Evolutionary conservation across 1,140 invertebrate genomes (phyloP).

Genomic region (Drosophila grimshawi): DNA sequence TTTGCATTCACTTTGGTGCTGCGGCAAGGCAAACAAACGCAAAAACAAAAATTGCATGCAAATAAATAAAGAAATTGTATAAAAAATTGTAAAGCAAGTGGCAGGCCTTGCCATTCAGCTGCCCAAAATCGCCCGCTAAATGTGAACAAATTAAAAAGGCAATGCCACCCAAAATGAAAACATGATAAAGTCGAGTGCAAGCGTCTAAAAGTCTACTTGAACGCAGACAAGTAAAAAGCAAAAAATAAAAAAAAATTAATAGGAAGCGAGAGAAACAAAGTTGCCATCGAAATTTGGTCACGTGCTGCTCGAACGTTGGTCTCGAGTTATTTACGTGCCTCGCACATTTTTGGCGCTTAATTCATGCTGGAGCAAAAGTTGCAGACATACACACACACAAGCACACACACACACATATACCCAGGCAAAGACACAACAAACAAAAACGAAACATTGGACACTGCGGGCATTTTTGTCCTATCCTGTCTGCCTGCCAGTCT

Average conservation of each 20-base stretch:
- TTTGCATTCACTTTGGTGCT: conserved; percentile 68
- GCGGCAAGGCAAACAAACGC: conserved; percentile 28
- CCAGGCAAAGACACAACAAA: conserved; percentile 41
- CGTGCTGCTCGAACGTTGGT: conserved; percentile 50
- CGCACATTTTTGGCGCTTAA: conserved; percentile 72
- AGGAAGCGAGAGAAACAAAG: conserved; percentile 45
- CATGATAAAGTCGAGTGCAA: conserved; percentile 60
- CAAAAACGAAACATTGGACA: conserved; percentile 53
- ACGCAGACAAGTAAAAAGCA: conserved; percentile 3
- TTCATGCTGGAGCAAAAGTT: conserved; percentile 52
- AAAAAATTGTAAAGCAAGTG: conserved; percentile 48
- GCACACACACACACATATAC: conserved; percentile 37
- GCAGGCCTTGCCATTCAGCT: conserved; percentile 3
- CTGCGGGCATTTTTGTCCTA: conserved; percentile 49
- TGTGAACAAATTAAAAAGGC: conserved; percentile 70
- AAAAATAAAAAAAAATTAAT: conserved; percentile 6
- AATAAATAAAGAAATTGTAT: conserved; percentile 33
- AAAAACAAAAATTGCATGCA: conserved; percentile 29
- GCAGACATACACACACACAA: conserved; percentile 47
- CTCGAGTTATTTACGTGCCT: conserved; percentile 73
- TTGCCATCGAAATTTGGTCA: conserved; percentile 79
- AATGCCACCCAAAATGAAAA: conserved; percentile 65
- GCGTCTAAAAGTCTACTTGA: conserved; percentile 13
- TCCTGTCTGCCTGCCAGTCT: background rate
- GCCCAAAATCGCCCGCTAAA: conserved; percentile 26